Evolutionary conservation across 2,888 invertebrate genomes (phyloP).

Genomic region (Craniophora ligustri): DNA sequence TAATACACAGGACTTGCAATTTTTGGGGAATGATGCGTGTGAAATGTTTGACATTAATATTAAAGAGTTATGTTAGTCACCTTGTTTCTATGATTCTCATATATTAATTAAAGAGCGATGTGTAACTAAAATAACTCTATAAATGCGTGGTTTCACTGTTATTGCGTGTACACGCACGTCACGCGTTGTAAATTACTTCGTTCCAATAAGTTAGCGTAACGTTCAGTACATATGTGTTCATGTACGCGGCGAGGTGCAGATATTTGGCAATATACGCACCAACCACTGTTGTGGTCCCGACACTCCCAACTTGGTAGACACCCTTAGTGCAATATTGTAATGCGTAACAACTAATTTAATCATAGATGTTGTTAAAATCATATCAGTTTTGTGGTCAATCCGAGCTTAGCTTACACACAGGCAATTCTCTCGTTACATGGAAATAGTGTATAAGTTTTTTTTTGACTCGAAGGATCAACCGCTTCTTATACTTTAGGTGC

Average conservation of each 20-base stretch:
- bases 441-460: slow-evolving; percentile 54
- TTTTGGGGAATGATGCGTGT: slow-evolving; percentile 52
- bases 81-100: slow-evolving; percentile 32
- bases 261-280: slow-evolving; percentile 26
- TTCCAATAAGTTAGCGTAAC: slow-evolving; percentile 59
- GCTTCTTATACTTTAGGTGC: slow-evolving; percentile 72
- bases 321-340: slow-evolving; percentile 48
- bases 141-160: slow-evolving; percentile 21
- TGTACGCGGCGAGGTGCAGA: slow-evolving; percentile 40
- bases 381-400: slow-evolving; percentile 54
- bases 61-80: slow-evolving; percentile 29
- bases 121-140: slow-evolving; percentile 24
- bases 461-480: slow-evolving; percentile 59
- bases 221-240: slow-evolving; percentile 61
- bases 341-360: slow-evolving; percentile 41
- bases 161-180: slow-evolving; percentile 27
- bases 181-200: slow-evolving; percentile 54
- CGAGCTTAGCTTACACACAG: slow-evolving; percentile 57
- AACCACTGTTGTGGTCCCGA: slow-evolving; percentile 23
- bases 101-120: slow-evolving; percentile 24
- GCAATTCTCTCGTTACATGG: slow-evolving; percentile 47
- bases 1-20: slow-evolving; percentile 77
- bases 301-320: slow-evolving; percentile 24
- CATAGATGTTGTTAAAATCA: slow-evolving; percentile 46
- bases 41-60: slow-evolving; percentile 32